Base-by-base conservation (phyloP, 2,797 vertebrate genomes). In the Melanotaenia nigrans region DNA sequence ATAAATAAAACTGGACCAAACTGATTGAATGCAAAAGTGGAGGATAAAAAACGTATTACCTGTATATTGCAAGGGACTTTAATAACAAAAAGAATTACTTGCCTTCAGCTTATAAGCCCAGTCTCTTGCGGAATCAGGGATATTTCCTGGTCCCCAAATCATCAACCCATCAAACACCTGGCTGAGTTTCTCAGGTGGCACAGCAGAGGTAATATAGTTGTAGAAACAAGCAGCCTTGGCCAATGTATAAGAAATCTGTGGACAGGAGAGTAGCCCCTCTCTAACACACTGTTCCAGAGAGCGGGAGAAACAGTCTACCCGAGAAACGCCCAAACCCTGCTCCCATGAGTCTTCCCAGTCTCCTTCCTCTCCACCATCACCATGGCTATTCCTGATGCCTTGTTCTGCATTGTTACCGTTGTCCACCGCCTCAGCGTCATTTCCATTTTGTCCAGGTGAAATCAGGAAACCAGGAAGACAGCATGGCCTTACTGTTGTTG, bases 51-150 rank as follows among this genome's bases (percentile, higher is more conserved):
- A 65, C 49, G 20, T 5, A 12, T n/a, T 4, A 20, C 10, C 4
- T 36, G 6, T 8, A 14, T 4, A 32, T 3, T 22, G 1, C 1
- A 57, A 1, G 63, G 13, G 3, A 61, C 3, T 40, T 11, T 32
- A 12, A 16, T 47, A 22, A 51, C 36, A 53, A 24, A 53, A 42
- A 24, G 25, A 24, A 28, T 12, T 24, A 42, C 73, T n/a, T 79
- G 90, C 93, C 90, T 95, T 95, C 6, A 95, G 92, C 83, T 95
- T 94, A 66, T 84, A 63, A 36, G 93, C 94, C 95, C 95, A 95
- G 77, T 94, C 89, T 69, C 65, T 85, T 36, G 86, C 68, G 30
- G 71, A 72, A 45, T 68, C 75, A 5, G 75, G 56, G 47, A 69
- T 18, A 36, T 65, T 77, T 71, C 87, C 90, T 56, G 69, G 61